Evolutionary conservation across 2,888 invertebrate genomes (phyloP), one percentile per base, ranked within the genome.

Genomic region (Limnephilus marmoratus): DNA sequence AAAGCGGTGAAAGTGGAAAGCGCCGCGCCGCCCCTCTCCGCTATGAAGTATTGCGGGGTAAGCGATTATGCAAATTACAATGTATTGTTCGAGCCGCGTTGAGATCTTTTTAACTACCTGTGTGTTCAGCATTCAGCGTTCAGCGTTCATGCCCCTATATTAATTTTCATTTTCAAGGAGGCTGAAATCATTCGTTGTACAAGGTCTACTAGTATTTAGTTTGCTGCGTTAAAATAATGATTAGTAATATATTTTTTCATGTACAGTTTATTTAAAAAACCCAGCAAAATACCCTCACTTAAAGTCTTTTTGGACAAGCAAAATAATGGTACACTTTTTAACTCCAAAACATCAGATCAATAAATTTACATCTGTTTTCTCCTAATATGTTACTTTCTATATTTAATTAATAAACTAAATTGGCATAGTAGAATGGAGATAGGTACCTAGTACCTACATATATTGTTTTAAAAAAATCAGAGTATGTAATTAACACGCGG

Each of bases 21-120:
- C 18, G 15, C 68, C 86, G 53, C 18, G 81, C 91, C 90, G 88
- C 93, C 91, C 85, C 88, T 85, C 37, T 29, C 45, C 68, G 91
- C 45, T 83, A 80, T 68, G 68, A 90, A 93, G 93, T 87, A 93
- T 92, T 87, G 90, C 49, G 82, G 88, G 83, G 93, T 81, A 68
- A 92, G 89, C 93, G 93, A 93, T 93, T 93, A 93, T 93, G 93
- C 93, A 93, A 93, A 93, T 93, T 93, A 93, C 92, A 92, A 91
- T 93, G 93, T 90, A 93, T 93, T 93, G 93, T 93, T 93, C 92
- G 89, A 91, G 85, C 49, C n/a, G 93, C 90, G 86, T n/a, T 68
- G 87, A 91, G 92, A 93, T 91, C 92, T 93, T 90, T 24, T 85
- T 90, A 91, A 92, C 92, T 92, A 91, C 92, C 93, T 81, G 91